Evolutionary conservation across 1,140 invertebrate species (phyloP), one percentile per base, ranked within the genome.

Genomic region (Cydia amplana): DNA sequence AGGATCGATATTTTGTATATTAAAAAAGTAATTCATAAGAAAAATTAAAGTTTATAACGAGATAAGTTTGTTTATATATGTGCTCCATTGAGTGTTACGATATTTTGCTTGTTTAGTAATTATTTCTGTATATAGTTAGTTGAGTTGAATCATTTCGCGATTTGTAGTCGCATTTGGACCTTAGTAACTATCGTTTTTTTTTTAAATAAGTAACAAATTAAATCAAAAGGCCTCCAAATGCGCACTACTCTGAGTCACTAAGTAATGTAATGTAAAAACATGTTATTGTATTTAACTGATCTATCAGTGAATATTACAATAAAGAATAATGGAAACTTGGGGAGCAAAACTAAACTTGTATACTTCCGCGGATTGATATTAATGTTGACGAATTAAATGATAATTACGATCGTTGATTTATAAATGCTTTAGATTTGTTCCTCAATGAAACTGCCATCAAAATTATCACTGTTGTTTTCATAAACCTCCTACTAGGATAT

Each of bases 381-480:
- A 81, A 81, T 80, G 80, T 84, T 83, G 75, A 81, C 79, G 72
- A 81, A 73, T 79, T 49, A 80, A 76, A 67, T 74, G 77, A 80
- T 80, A 79, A 77, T 75, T 78, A 75, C 73, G 76, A 82, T 79
- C 77, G 78, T 81, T 82, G 77, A 73, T 77, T 84, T 80, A 78
- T 80, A 82, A 82, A 84, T 83, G 63, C 23, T 85, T 87, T 90
- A 88, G 87, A 84, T 87, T 90, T 88, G 87, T 88, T 88, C 86
- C 87, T 88, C 86, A 90, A 88, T 83, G 55, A 83, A 81, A 79
- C 72, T 75, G 75, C 84, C 84, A 85, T 84, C 82, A 75, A 80
- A 83, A 79, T 72, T 60, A 76, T 10, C 64, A 74, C 75, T 10
- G 73, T 74, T 72, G 63, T 79, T 82, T 82, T 78, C 78, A 78